Percentiles rank a stretch among this genome's conserved stretches.
Conservation (phyloP, 2,797 vertebrate species). For the Xiphophorus birchmanni region DNA sequence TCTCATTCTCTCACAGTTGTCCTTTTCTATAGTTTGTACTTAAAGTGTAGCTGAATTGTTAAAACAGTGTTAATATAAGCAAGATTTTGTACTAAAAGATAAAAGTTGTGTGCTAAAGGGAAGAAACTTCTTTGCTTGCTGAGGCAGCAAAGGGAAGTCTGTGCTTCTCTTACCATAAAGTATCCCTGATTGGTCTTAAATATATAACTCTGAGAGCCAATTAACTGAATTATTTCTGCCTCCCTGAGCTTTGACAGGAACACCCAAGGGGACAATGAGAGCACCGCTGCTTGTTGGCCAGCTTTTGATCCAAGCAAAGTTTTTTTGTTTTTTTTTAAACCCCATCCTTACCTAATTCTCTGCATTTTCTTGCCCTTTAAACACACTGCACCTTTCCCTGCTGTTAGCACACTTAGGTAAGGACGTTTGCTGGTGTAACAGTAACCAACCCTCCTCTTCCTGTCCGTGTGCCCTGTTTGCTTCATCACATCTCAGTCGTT, state of each 20-base stretch:
- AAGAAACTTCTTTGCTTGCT: conserved; percentile 18
- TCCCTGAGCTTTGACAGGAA: conserved; percentile 69
- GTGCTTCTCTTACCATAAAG: conserved; percentile 46
- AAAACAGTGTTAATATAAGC: background rate
- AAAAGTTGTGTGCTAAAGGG: background rate
- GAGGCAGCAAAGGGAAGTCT: conserved; percentile 46
- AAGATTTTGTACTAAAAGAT: conserved; percentile 1
- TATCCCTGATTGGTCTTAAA: conserved; percentile 36
- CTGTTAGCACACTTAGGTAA: conserved; percentile 17
- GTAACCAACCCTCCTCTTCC: background rate
- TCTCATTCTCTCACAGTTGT: background rate
- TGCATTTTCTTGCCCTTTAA: conserved; percentile 32
- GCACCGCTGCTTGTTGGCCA: conserved; percentile 38
- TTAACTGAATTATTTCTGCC: conserved; percentile 78
- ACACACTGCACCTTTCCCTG: conserved; percentile 22
- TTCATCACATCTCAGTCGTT: background rate
- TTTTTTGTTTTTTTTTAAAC: conserved; percentile 1
- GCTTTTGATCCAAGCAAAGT: conserved; percentile 27
- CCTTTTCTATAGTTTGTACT: background rate
- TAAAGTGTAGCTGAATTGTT: background rate
- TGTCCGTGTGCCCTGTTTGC: conserved; percentile 2
- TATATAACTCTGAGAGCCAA: conserved; percentile 65
- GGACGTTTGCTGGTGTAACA: conserved; percentile 32
- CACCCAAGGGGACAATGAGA: conserved; percentile 57
- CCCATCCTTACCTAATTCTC: conserved; percentile 37